Conservation (phyloP, 2,113 vertebrate species). For the Stigmatopora nigra region DNA sequence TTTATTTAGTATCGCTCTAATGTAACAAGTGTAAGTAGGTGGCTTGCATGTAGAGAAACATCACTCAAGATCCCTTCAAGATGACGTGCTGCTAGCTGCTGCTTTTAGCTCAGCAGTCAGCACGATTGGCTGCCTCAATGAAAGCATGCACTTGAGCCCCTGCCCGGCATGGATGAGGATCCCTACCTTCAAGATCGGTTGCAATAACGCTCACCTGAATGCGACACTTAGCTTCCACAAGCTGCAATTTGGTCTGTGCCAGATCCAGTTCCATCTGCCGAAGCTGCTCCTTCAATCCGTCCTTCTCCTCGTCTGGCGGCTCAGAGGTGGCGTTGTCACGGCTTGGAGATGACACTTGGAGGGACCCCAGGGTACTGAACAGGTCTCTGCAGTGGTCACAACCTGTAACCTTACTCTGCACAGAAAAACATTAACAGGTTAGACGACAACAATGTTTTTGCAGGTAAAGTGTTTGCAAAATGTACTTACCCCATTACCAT, state of each 20-base stretch:
- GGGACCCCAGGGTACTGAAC: slow-evolving; percentile 82
- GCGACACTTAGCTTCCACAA: slow-evolving; percentile 98
- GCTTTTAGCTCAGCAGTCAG: too few relatives aligned
- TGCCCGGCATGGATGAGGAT: too few relatives aligned
- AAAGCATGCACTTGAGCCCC: too few relatives aligned
- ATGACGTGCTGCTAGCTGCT: too few relatives aligned
- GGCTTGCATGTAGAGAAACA: too few relatives aligned
- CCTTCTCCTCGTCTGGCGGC: slow-evolving; percentile 84
- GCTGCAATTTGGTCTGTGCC: slow-evolving; percentile 98
- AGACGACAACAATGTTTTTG: neutral
- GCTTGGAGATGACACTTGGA: slow-evolving; percentile 69
- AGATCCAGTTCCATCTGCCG: slow-evolving; percentile 94
- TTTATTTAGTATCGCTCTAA: neutral
- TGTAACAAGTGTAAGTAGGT: too few relatives aligned
- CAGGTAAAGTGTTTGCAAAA: neutral
- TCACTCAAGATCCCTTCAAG: too few relatives aligned
- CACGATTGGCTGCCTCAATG: too few relatives aligned
- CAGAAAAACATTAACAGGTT: neutral
- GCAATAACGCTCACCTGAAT: slow-evolving; percentile 80
- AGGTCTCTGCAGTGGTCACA: slow-evolving; percentile 91
- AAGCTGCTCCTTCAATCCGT: slow-evolving; percentile 88
- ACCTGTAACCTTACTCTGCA: slow-evolving; percentile 86
- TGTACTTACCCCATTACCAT: neutral
- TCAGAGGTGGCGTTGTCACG: slow-evolving; percentile 68
- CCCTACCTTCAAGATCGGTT: too few relatives aligned